A percentile compares a stretch with the other conserved stretches of the same genome.
Conservation (phyloP, 92 coral and sea anemone species). For the Umimayanthus chanpuru region DNA sequence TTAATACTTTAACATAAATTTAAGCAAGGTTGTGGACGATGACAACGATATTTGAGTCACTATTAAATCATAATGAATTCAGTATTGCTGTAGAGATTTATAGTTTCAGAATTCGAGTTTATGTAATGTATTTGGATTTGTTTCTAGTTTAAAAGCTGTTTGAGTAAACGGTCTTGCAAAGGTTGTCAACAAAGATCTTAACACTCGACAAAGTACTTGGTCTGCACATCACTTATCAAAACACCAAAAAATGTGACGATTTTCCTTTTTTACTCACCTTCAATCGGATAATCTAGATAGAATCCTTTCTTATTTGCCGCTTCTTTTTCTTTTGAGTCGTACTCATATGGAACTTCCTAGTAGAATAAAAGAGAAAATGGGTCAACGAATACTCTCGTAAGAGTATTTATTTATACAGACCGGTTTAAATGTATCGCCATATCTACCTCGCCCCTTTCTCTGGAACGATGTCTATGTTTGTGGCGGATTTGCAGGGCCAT, state of each 20-base stretch:
- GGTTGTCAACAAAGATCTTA: slow-evolving; percentile 12
- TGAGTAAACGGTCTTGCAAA: neutral
- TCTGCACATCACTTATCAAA: neutral
- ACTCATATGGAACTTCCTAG: slow-evolving; percentile 39
- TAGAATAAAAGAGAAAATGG: neutral
- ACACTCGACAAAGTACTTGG: neutral
- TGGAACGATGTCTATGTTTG: neutral
- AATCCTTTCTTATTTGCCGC: slow-evolving; percentile 58
- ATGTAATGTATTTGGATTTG: neutral
- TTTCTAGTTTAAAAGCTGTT: neutral
- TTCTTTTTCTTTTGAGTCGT: slow-evolving; percentile 17
- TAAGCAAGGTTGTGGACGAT: too few relatives aligned
- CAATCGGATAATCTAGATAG: slow-evolving; percentile 86
- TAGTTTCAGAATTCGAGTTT: neutral
- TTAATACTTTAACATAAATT: slow-evolving; percentile 16
- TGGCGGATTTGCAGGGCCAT: slow-evolving; percentile 13
- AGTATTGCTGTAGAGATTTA: neutral
- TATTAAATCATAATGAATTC: neutral
- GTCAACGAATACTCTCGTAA: neutral
- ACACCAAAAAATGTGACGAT: neutral
- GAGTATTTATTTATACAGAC: neutral
- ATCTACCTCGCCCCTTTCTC: slow-evolving; percentile 26
- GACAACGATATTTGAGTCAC: neutral
- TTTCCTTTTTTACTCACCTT: slow-evolving; percentile 64
- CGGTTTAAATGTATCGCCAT: too few relatives aligned